Conservation (phyloP, 2,113 vertebrate genomes). For the Clarias gariepinus region DNA sequence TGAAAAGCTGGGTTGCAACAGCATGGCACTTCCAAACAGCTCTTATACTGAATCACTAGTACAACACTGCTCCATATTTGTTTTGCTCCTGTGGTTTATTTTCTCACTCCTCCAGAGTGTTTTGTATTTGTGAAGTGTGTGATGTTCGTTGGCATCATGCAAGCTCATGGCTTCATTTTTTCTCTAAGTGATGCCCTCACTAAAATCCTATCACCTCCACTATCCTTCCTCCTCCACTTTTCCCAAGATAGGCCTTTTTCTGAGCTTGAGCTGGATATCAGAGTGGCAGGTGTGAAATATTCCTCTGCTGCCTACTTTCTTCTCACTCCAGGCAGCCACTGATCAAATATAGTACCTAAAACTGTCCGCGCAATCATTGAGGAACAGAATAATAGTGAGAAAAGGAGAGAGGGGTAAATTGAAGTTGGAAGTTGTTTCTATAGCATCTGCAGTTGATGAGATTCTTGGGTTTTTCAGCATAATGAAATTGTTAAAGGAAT, state of each 20-base stretch:
- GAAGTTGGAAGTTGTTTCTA: slow-evolving; percentile 5
- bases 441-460: not conserved
- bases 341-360: slow-evolving; percentile 28
- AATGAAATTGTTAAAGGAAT: slow-evolving; percentile 2
- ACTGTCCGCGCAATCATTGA: slow-evolving; percentile 10
- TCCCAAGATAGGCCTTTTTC: slow-evolving; percentile 24
- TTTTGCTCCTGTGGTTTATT: not conserved
- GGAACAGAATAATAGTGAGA: slow-evolving; percentile 9
- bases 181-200: slow-evolving; percentile 23
- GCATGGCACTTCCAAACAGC: not conserved
- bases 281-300: slow-evolving; percentile 29
- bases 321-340: not conserved
- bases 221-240: slow-evolving; percentile 2
- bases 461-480: not conserved
- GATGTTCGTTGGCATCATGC: not conserved
- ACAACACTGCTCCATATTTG: not conserved
- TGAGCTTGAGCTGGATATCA: slow-evolving; percentile 28
- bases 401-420: slow-evolving; percentile 7
- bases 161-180: slow-evolving; percentile 17
- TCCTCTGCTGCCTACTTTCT: not conserved
- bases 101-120: not conserved
- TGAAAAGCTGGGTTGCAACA: not conserved
- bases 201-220: slow-evolving; percentile 21
- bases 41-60: not conserved
- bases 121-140: not conserved